Conservation (phyloP, 2,797 vertebrate genomes). For the Enteromius thamalakanensis region DNA sequence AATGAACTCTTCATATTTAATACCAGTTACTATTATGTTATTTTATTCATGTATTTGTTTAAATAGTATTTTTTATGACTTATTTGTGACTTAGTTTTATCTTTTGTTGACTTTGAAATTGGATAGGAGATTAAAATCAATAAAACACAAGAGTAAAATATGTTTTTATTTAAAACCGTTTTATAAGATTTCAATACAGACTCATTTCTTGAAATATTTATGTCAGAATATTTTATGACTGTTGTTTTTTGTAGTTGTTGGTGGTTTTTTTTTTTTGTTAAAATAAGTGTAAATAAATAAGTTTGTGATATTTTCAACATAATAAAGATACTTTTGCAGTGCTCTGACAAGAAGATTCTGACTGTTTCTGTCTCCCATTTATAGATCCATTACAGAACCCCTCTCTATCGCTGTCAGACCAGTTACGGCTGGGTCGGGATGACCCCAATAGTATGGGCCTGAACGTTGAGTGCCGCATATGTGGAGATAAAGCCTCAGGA, state of each 20-base stretch:
- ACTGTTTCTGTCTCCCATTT: fast-evolving
- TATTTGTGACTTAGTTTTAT: not conserved
- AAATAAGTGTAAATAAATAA: not conserved
- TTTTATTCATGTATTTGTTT: not conserved
- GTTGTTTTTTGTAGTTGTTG: too few species aligned
- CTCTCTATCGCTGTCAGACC: constrained; percentile 91
- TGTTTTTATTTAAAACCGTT: not conserved
- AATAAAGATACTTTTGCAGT: not conserved
- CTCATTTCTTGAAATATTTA: not conserved
- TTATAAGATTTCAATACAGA: not conserved
- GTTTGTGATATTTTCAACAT: not conserved
- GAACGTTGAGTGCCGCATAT: constrained; percentile 95
- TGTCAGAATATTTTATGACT: too few species aligned
- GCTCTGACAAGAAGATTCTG: not conserved
- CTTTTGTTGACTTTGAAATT: not conserved
- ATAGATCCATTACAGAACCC: constrained; percentile 88
- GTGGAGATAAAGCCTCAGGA: constrained; percentile 96
- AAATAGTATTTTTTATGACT: not conserved
- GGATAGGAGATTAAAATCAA: not conserved
- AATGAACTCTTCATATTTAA: not conserved
- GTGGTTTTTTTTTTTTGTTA: not conserved
- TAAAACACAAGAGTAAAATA: not conserved
- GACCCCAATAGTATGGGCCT: constrained; percentile 79
- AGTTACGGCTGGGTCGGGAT: constrained; percentile 88
- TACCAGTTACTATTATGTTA: not conserved